Base-by-base conservation (phyloP, 2,113 vertebrate genomes). In the Todiramphus saurophagus region DNA sequence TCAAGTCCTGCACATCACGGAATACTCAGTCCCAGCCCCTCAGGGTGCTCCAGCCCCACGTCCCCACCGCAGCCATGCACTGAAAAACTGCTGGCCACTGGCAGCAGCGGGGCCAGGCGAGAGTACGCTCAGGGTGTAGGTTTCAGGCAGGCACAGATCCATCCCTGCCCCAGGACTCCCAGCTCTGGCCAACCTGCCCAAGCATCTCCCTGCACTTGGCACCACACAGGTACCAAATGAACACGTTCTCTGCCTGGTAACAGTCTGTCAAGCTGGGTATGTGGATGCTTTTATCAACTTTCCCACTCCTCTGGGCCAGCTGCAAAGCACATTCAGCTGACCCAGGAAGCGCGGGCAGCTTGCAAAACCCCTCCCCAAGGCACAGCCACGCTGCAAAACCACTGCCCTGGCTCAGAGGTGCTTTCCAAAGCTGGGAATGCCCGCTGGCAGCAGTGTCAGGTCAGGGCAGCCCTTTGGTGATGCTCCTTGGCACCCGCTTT, bases 101-200 rank as follows among this genome's bases (percentile, higher is more conserved):
- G 56, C 39, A 43, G 63, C 31, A 18, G 35, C 7, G 28, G 31
- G 19, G 27, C 64, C 58, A 16, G 67, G 21, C 0, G 5, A 44
- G 15, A 10, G 28, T 51, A 16, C 16, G 17, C 35, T n/a, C 0
- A 0, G 35, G 39, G 10, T 2, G 9, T 3, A 2, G 13, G 37
- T 5, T 11, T 37, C 35, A 9, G 31, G 51, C 28, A 14, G 16
- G 16, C 18, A 39, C 0, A 0, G 64, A 72, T 30, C 69, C 24
- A 0, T 1, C 25, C 70, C 13, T 13, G 7, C 5, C 17, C 24
- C 12, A 11, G 8, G 20, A 7, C 13, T 24, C 25, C n/a, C 77
- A 39, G 12, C 55, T 67, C 43, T 6, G 28, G 1, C 56, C 0
- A 0, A 83, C 62, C 37, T 6, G 28, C 1, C 63, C 0, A 0